These are phyloP conservation scores for Elephas maximus DNA, from an alignment of 2,113 vertebrate species.

Conservation along the genomic window DNA sequence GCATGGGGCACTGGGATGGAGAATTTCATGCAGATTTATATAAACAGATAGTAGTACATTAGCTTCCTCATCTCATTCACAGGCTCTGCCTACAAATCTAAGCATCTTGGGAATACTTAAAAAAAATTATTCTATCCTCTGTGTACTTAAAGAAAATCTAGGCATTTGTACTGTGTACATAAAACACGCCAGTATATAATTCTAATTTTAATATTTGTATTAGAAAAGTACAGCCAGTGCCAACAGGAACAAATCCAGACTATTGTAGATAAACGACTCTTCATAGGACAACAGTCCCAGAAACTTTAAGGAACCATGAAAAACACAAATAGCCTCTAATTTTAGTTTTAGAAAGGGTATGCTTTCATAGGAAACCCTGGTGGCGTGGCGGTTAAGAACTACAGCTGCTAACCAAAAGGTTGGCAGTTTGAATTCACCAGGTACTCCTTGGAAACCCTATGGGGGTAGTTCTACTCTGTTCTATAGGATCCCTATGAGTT, in stretches of 20 bases:
- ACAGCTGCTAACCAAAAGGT: no score
- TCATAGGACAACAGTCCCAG: background rate
- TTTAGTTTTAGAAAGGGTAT: slow-evolving; percentile 16
- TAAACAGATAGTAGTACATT: background rate
- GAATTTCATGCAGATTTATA: background rate
- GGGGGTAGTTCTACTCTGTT: no score
- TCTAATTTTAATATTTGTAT: slow-evolving; percentile 5
- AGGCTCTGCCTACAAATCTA: background rate
- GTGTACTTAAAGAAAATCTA: background rate
- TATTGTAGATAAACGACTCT: background rate
- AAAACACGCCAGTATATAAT: background rate
- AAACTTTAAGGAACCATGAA: background rate
- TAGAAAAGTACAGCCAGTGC: background rate
- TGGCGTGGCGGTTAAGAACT: no score
- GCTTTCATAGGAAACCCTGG: background rate
- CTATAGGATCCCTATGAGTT: no score
- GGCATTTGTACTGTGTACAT: background rate
- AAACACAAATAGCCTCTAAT: background rate
- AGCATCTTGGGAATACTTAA: background rate
- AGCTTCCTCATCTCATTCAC: background rate
- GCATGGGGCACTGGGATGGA: background rate
- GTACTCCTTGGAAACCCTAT: no score
- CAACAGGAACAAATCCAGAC: background rate
- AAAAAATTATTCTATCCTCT: background rate
- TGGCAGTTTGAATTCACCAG: no score